phyloP scores from a whole-genome alignment of 1,140 invertebrate species.

The Latrodectus geometricus region DNA sequence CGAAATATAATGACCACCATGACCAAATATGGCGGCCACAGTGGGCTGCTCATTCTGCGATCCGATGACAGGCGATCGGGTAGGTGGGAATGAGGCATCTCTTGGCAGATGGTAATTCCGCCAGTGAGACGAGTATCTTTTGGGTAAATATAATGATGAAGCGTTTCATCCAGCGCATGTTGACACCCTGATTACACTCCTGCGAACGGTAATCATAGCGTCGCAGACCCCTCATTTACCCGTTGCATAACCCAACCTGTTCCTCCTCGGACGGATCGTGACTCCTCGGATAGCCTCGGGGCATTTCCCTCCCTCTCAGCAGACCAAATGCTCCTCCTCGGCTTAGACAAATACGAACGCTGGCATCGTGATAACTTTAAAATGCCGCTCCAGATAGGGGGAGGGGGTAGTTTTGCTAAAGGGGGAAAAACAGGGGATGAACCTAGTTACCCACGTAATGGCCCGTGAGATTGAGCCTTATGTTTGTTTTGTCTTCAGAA shows the following conservation, averaged over 20 bases:
- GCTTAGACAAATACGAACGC: slow-evolving; percentile 22
- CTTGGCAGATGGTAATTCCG: slow-evolving; percentile 28
- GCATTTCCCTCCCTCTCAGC: background rate
- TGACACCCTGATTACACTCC: slow-evolving; percentile 55
- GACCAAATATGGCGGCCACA: background rate
- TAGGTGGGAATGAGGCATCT: slow-evolving; percentile 1
- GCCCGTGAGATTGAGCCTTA: background rate
- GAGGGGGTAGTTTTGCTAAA: background rate
- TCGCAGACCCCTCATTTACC: background rate
- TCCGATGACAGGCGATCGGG: slow-evolving; percentile 42
- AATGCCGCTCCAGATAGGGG: slow-evolving; percentile 13
- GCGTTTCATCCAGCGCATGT: slow-evolving; percentile 48
- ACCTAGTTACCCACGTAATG: background rate
- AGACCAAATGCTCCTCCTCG: background rate
- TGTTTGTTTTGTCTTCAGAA: background rate
- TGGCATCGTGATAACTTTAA: slow-evolving; percentile 9
- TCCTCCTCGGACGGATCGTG: slow-evolving; percentile 1
- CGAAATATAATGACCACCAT: background rate
- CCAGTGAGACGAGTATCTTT: background rate
- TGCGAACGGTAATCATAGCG: slow-evolving; percentile 28
- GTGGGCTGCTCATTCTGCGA: background rate
- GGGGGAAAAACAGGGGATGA: background rate
- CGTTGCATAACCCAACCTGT: slow-evolving; percentile 23
- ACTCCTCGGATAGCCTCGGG: background rate
- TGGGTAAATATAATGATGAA: slow-evolving; percentile 57